Percentiles rank a stretch among this genome's conserved stretches.
phyloP scores from a whole-genome alignment of 1,140 invertebrate species.

The Nasonia longicornis region DNA sequence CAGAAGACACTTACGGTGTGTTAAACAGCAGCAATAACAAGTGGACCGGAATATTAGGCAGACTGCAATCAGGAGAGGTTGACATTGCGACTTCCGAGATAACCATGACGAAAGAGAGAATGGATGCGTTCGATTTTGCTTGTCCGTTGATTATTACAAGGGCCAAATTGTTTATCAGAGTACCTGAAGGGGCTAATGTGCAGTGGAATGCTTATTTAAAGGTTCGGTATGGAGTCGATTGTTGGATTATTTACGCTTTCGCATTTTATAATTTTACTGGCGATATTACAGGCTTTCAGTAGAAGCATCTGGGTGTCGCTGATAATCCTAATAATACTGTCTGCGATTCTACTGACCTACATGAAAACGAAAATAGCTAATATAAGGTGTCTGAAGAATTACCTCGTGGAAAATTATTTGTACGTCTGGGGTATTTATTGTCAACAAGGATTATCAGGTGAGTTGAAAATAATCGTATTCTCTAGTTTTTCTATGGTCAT shows the following conservation, averaged over 20 bases:
- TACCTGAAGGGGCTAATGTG: constrained; percentile 35
- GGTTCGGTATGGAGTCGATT: constrained; percentile 40
- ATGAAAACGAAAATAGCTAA: constrained; percentile 48
- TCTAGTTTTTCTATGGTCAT: background rate
- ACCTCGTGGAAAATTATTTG: constrained; percentile 50
- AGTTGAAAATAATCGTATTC: background rate
- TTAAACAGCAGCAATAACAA: constrained; percentile 37
- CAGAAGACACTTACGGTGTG: constrained; percentile 46
- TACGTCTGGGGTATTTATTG: constrained; percentile 56
- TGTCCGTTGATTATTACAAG: constrained; percentile 53
- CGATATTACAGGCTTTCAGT: constrained; percentile 48
- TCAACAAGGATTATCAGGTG: constrained; percentile 57
- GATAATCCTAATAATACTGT: constrained; percentile 43
- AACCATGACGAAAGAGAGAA: constrained; percentile 51
- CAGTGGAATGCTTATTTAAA: constrained; percentile 56
- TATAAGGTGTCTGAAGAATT: constrained; percentile 16
- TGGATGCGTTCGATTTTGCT: constrained; percentile 55
- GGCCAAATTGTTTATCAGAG: constrained; percentile 52
- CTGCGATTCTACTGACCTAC: constrained; percentile 49
- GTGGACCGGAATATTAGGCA: constrained; percentile 58
- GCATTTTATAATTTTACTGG: background rate
- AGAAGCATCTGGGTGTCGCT: constrained; percentile 49
- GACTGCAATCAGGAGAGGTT: constrained; percentile 42
- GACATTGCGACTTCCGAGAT: constrained; percentile 56
- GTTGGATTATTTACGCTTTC: background rate